Evolutionary conservation across 2,888 invertebrate genomes (phyloP).

Genomic region (Lithodes maja): DNA sequence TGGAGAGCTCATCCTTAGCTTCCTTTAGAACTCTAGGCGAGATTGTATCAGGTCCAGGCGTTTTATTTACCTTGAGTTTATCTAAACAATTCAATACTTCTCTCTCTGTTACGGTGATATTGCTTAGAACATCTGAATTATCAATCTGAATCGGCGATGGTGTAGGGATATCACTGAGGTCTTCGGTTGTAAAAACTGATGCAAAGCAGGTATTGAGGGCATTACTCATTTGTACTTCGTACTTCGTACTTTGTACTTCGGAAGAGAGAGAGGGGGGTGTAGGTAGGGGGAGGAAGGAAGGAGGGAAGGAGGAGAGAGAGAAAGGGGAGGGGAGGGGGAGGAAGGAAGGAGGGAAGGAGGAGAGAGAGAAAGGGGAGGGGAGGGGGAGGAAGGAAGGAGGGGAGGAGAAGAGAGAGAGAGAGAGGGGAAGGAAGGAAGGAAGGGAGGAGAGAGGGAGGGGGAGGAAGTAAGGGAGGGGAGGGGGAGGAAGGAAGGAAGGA

Average conservation of each 20-base stretch:
- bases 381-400: background rate
- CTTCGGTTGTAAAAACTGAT: background rate
- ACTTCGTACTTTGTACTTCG: too few species aligned
- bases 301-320: background rate
- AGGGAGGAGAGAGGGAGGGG: background rate
- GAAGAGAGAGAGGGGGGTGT: background rate
- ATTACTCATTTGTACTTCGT: background rate
- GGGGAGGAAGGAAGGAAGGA: background rate
- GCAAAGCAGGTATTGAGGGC: background rate
- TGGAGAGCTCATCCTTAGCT: too few species aligned
- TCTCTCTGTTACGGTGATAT: too few species aligned
- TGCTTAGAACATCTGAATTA: too few species aligned
- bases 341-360: background rate
- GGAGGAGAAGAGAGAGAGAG: background rate
- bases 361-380: background rate
- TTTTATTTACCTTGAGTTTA: too few species aligned
- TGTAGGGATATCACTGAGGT: background rate
- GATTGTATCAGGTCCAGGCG: too few species aligned
- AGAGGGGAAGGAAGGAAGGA: background rate
- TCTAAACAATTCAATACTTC: too few species aligned
- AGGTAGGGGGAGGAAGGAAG: background rate
- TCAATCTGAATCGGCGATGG: background rate
- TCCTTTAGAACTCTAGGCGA: too few species aligned
- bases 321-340: background rate
- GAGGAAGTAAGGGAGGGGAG: background rate